Evolutionary conservation across 2,113 vertebrate genomes (phyloP).

Genomic region (Cacatua alba): DNA sequence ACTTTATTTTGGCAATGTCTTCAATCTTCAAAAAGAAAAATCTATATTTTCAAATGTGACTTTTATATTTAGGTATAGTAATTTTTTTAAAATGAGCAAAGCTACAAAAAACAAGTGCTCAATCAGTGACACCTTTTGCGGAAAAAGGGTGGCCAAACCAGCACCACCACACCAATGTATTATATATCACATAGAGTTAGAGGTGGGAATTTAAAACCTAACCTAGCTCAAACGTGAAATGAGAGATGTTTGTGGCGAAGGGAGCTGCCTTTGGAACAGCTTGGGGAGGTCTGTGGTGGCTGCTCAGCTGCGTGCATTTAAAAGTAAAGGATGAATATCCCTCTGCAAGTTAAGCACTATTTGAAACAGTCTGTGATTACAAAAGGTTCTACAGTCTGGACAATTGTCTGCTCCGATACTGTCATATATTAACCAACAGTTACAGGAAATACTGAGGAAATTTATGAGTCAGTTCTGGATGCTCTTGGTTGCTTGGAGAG

Average conservation of each 20-base stretch:
- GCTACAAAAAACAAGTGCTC: not conserved
- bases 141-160: not conserved
- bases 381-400: not conserved
- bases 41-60: not conserved
- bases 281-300: not conserved
- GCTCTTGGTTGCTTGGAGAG: not conserved
- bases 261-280: not conserved
- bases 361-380: not conserved
- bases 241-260: not conserved
- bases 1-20: not conserved
- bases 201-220: not conserved
- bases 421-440: not conserved
- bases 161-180: not conserved
- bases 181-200: not conserved
- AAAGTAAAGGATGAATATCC: not conserved
- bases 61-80: not conserved
- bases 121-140: not conserved
- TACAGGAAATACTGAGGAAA: not conserved
- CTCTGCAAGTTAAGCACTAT: not conserved
- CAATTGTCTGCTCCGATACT: not conserved
- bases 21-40: not conserved
- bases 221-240: not conserved
- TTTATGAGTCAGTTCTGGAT: not conserved
- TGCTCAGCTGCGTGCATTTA: not conserved
- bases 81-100: not conserved